phyloP scores from a whole-genome alignment of 2,113 vertebrate genomes.

The Misgurnus mizolepis region DNA sequence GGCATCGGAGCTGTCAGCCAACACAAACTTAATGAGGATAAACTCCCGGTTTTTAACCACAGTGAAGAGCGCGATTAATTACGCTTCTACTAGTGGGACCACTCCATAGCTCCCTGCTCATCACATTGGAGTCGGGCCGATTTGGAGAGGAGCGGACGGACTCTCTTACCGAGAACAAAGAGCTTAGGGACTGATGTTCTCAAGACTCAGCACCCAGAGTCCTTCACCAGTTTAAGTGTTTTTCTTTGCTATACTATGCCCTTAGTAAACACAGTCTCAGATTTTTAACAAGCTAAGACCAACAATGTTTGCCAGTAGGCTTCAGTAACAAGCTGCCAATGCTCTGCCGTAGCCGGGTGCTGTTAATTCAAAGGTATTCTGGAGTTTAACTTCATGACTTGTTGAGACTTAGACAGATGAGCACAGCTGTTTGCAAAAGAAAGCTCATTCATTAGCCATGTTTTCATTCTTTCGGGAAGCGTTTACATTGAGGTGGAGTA shows the following conservation, averaged over 20 bases:
- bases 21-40: slow-evolving; percentile 70
- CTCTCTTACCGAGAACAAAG: slow-evolving; percentile 49
- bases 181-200: slow-evolving; percentile 61
- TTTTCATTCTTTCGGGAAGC: slow-evolving; percentile 1
- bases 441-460: slow-evolving; percentile 23
- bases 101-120: slow-evolving; percentile 47
- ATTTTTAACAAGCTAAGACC: slow-evolving; percentile 53
- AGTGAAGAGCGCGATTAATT: slow-evolving; percentile 63
- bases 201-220: slow-evolving; percentile 49
- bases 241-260: slow-evolving; percentile 49
- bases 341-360: slow-evolving; percentile 2
- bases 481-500: slow-evolving; percentile 7
- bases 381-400: slow-evolving; percentile 39
- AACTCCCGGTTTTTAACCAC: slow-evolving; percentile 69
- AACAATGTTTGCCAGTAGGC: slow-evolving; percentile 41
- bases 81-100: slow-evolving; percentile 57
- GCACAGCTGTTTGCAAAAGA: slow-evolving; percentile 7
- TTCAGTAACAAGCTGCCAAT: slow-evolving; percentile 54
- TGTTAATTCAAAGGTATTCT: slow-evolving; percentile 47
- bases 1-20: slow-evolving; percentile 60
- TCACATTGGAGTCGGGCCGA: slow-evolving; percentile 51
- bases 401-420: slow-evolving; percentile 8
- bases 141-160: slow-evolving; percentile 33
- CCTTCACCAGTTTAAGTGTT: slow-evolving; percentile 59
- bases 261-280: slow-evolving; percentile 53